Percentiles rank a stretch among this genome's conserved stretches.
These are phyloP conservation scores for Rotaria macrura DNA, from an alignment of 2,888 invertebrate species.

Conservation along the genomic window DNA sequence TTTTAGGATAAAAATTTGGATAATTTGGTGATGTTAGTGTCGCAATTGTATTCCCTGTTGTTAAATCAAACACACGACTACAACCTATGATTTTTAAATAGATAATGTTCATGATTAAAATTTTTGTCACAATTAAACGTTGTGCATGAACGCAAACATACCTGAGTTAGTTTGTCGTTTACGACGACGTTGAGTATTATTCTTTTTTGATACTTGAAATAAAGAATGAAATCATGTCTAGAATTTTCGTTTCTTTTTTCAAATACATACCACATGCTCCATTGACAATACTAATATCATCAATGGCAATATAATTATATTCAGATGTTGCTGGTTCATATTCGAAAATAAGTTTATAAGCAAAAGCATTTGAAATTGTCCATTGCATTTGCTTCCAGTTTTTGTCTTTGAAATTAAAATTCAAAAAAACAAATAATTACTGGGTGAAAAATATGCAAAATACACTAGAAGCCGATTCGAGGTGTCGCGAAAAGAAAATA, in stretches of 20 bases:
- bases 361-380: background rate
- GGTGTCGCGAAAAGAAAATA: too few relatives aligned
- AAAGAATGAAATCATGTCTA: background rate
- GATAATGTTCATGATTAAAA: background rate
- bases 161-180: background rate
- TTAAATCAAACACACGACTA: background rate
- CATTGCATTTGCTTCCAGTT: background rate
- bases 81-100: background rate
- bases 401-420: background rate
- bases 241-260: background rate
- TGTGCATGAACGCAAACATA: background rate
- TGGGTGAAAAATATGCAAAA: too few relatives aligned
- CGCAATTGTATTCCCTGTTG: too few relatives aligned
- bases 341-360: background rate
- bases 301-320: background rate
- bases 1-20: background rate
- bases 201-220: background rate
- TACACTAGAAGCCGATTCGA: too few relatives aligned
- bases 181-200: background rate
- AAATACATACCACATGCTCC: background rate
- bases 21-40: conserved; percentile 11
- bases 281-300: background rate
- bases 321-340: background rate
- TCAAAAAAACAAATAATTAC: background rate
- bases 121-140: too few relatives aligned